These are phyloP conservation scores for Acromyrmex echinatior DNA, from an alignment of 1,140 invertebrate genomes.

Conservation along the genomic window DNA sequence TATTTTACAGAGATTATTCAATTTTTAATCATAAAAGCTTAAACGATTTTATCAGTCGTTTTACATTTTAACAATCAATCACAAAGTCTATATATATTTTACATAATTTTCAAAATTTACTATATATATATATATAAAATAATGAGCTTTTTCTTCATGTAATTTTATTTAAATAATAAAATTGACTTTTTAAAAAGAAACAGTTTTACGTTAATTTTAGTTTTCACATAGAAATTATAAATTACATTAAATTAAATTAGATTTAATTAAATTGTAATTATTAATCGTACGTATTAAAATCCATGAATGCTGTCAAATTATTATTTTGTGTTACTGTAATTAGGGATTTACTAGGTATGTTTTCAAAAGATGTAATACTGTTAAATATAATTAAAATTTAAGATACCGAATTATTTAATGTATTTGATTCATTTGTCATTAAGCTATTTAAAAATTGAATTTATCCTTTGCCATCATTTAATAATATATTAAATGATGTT, in stretches of 20 bases:
- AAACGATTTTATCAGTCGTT: neutral
- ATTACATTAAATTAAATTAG: neutral
- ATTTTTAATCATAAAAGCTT: neutral
- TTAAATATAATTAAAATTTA: too few relatives aligned
- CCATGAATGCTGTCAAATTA: neutral
- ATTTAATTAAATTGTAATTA: constrained; percentile 22
- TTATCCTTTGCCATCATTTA: neutral
- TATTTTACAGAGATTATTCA: neutral
- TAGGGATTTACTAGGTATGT: too few relatives aligned
- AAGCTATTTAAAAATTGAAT: neutral
- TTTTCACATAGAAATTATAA: neutral
- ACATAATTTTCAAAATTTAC: neutral
- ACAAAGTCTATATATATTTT: neutral
- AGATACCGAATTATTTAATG: too few relatives aligned
- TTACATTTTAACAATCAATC: neutral
- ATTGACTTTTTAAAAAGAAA: neutral
- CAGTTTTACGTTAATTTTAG: neutral
- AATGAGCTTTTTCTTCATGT: neutral
- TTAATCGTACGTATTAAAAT: neutral
- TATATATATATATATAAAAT: neutral
- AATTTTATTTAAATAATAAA: constrained; percentile 13
- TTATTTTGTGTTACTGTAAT: neutral
- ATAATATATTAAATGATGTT: neutral
- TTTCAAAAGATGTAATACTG: too few relatives aligned
- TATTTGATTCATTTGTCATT: neutral